Evolutionary conservation across 2,113 vertebrate species (phyloP).

Genomic region (Hemichromis elongatus): DNA sequence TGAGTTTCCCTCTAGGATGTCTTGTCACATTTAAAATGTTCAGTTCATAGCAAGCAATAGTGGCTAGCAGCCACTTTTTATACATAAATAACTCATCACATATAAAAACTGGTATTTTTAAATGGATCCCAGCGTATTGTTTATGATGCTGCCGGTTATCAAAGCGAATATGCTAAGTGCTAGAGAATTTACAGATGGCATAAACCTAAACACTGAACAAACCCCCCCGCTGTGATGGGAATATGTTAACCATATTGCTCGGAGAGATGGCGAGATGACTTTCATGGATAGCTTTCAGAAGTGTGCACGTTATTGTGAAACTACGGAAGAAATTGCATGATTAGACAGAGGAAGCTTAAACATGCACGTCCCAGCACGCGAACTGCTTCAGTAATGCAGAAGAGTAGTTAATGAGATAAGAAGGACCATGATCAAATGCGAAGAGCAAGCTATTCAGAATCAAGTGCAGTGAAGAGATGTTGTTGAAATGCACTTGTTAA

Average conservation of each 20-base stretch:
- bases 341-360: background rate
- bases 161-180: slow-evolving; percentile 23
- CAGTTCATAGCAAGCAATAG: background rate
- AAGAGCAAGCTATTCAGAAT: background rate
- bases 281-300: slow-evolving; percentile 42
- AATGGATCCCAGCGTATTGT: slow-evolving; percentile 18
- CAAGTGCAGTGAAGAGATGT: background rate
- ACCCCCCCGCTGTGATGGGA: slow-evolving; percentile 1
- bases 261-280: background rate
- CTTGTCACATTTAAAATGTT: background rate
- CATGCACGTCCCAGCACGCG: background rate
- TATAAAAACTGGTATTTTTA: background rate
- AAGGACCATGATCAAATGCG: background rate
- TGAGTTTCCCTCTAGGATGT: background rate
- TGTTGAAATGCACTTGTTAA: background rate
- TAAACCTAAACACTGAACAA: slow-evolving; percentile 15
- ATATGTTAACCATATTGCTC: slow-evolving; percentile 28
- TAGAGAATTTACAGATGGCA: slow-evolving; percentile 39
- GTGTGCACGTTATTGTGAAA: background rate
- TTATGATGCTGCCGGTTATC: slow-evolving; percentile 33
- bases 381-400: background rate
- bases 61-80: background rate
- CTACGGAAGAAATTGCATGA: background rate
- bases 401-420: background rate
- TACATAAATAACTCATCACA: background rate